Percentiles rank a stretch among this genome's conserved stretches.
Evolutionary conservation across 1,140 invertebrate genomes (phyloP).

Genomic region (Neodiprion lecontei): DNA sequence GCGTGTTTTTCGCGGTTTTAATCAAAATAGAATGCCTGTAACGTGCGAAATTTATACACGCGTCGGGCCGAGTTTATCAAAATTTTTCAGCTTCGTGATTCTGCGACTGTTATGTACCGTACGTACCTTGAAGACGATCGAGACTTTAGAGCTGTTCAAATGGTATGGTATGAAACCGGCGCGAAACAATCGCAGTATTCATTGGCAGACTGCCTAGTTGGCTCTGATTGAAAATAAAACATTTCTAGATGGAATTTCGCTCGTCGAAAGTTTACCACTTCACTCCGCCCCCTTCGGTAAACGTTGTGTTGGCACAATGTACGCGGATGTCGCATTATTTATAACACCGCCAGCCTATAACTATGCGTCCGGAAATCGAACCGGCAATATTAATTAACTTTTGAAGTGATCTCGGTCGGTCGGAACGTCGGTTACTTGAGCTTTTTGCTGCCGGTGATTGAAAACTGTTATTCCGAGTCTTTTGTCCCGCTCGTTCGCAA

Average conservation of each 20-base stretch:
- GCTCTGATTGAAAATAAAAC: constrained; percentile 2
- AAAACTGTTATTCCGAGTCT: too few species aligned
- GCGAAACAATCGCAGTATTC: constrained; percentile 4
- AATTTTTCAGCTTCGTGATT: too few species aligned
- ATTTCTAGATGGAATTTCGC: background rate
- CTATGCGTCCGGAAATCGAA: too few species aligned
- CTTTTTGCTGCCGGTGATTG: background rate
- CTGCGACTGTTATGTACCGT: too few species aligned
- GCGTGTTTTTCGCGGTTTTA: background rate
- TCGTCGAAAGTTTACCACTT: background rate
- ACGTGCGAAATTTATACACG: too few species aligned
- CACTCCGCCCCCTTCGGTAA: too few species aligned
- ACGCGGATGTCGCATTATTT: too few species aligned
- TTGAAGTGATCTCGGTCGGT: background rate
- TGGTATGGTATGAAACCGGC: too few species aligned
- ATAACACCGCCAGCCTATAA: background rate
- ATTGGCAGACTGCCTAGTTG: background rate
- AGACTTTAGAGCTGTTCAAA: too few species aligned
- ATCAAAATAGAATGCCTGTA: background rate
- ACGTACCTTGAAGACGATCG: too few species aligned
- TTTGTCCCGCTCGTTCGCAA: too few species aligned
- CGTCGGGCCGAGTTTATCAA: background rate
- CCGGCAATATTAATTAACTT: background rate
- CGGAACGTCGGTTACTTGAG: background rate
- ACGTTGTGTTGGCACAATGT: background rate